phyloP scores from a whole-genome alignment of 1,140 invertebrate species.

The Anastrepha obliqua region DNA sequence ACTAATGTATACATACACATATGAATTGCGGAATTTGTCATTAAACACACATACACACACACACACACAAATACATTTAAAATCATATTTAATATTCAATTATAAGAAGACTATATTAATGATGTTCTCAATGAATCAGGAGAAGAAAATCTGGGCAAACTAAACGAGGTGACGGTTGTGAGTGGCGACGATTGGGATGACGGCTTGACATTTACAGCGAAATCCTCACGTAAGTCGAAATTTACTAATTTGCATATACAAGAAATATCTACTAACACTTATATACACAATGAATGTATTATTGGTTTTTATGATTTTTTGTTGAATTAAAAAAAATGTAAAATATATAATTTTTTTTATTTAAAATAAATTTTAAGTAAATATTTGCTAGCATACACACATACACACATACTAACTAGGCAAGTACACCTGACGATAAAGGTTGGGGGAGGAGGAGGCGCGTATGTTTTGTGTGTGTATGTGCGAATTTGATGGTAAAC shows the following conservation, averaged over 20 bases:
- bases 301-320: slow-evolving; percentile 12
- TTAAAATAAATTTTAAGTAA: not conserved
- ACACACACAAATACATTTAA: slow-evolving; percentile 31
- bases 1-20: no score
- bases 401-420: not conserved
- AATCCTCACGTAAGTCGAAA: slow-evolving; percentile 84
- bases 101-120: slow-evolving; percentile 84
- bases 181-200: slow-evolving; percentile 84
- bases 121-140: slow-evolving; percentile 85
- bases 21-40: not conserved
- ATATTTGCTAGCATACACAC: slow-evolving; percentile 29
- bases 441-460: not conserved
- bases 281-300: slow-evolving; percentile 8
- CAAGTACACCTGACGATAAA: not conserved
- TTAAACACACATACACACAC: not conserved
- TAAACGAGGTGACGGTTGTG: slow-evolving; percentile 71
- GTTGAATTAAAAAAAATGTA: slow-evolving; percentile 11
- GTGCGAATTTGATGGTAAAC: not conserved
- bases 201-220: slow-evolving; percentile 89
- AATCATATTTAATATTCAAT: slow-evolving; percentile 2
- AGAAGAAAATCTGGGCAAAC: slow-evolving; percentile 77
- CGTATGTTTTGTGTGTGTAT: not conserved
- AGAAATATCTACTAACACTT: not conserved
- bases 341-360: not conserved
- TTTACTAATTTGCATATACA: not conserved